These are phyloP conservation scores for Lepus timidus DNA, from an alignment of 2,113 vertebrate species.

Conservation along the genomic window DNA sequence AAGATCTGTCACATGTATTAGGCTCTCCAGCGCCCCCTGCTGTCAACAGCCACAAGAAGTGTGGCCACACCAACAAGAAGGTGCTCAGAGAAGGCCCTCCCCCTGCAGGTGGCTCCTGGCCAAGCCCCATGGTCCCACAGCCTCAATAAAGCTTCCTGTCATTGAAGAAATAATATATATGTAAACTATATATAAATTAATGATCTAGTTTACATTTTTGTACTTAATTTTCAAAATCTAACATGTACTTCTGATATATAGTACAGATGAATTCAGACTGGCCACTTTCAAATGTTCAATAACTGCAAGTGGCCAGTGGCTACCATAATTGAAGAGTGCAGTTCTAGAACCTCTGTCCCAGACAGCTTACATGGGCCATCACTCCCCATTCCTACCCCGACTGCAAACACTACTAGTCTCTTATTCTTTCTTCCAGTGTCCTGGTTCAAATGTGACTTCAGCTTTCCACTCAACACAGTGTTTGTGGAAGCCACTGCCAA, in stretches of 20 bases:
- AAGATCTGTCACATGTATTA: too few relatives aligned
- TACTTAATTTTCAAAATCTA: slow-evolving; percentile 13
- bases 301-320: not conserved
- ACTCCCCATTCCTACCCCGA: not conserved
- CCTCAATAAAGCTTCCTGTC: too few relatives aligned
- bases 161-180: too few relatives aligned
- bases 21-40: too few relatives aligned
- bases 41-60: too few relatives aligned
- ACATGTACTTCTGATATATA: not conserved
- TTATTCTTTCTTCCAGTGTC: not conserved
- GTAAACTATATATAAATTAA: not conserved
- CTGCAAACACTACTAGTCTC: not conserved
- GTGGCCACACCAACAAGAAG: too few relatives aligned
- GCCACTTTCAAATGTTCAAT: slow-evolving; percentile 1
- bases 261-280: not conserved
- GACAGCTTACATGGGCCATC: not conserved
- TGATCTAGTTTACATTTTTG: not conserved
- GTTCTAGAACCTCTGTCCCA: not conserved
- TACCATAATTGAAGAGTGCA: not conserved
- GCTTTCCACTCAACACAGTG: not conserved
- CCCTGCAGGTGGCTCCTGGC: too few relatives aligned
- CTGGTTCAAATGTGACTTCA: not conserved
- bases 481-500: not conserved
- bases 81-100: too few relatives aligned
- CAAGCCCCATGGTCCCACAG: too few relatives aligned